A percentile compares a stretch with the other conserved stretches of the same genome.
phyloP scores from a whole-genome alignment of 1,140 invertebrate genomes.

The Lepidurus couesii region DNA sequence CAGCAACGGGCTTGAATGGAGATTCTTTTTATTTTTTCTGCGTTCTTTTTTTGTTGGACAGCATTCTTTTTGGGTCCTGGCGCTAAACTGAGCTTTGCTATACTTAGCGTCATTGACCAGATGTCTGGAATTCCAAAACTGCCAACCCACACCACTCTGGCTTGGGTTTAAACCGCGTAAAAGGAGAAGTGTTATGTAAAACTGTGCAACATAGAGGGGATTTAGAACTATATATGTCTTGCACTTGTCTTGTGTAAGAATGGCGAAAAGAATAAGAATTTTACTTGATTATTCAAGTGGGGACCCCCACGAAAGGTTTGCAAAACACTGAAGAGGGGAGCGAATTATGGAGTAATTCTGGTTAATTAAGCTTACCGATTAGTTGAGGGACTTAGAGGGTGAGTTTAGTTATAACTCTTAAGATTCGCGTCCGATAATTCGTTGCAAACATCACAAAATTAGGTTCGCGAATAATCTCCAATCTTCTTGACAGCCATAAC shows the following conservation, averaged over 20 bases:
- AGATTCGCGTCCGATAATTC: background rate
- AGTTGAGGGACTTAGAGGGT: background rate
- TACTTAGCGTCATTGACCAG: constrained; percentile 18
- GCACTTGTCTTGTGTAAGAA: too few species aligned
- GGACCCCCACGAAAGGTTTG: too few species aligned
- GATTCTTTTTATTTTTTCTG: background rate
- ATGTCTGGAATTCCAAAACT: background rate
- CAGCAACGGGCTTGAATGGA: background rate
- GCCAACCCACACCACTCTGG: background rate
- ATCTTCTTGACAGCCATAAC: constrained; percentile 2
- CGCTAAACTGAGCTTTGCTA: background rate
- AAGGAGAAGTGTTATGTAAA: too few species aligned
- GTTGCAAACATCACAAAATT: background rate
- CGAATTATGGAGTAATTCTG: background rate
- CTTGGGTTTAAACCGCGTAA: background rate
- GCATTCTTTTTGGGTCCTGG: background rate
- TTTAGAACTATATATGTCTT: too few species aligned
- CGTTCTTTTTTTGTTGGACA: background rate
- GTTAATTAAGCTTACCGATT: background rate
- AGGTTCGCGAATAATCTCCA: background rate
- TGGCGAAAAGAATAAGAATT: too few species aligned
- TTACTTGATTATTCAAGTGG: too few species aligned
- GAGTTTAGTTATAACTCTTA: background rate
- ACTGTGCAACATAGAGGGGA: too few species aligned
- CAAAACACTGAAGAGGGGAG: background rate